A percentile compares a stretch with the other conserved stretches of the same genome.
Conservation (phyloP, 2,888 invertebrate species). For the Aphidoletes aphidimyza region DNA sequence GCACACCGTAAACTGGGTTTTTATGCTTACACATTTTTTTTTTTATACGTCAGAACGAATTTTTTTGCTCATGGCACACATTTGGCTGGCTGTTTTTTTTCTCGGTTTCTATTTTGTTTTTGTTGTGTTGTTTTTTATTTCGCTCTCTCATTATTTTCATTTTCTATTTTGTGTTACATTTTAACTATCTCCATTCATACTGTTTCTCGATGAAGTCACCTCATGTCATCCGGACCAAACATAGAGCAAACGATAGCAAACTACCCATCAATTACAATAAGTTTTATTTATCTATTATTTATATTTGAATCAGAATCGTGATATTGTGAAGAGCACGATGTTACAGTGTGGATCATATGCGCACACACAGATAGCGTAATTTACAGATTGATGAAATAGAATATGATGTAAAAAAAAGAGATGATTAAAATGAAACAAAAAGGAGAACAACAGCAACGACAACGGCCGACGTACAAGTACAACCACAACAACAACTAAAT, state of each 20-base stretch:
- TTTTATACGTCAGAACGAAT: conserved; percentile 17
- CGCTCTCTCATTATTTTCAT: background rate
- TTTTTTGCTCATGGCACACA: background rate
- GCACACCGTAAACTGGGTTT: background rate
- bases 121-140: background rate
- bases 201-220: background rate
- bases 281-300: conserved; percentile 44
- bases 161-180: no score
- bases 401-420: background rate
- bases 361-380: background rate
- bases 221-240: conserved; percentile 26
- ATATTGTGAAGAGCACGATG: background rate
- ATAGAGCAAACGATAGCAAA: no score
- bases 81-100: background rate
- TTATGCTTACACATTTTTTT: background rate
- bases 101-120: background rate
- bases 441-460: background rate
- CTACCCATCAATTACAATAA: conserved; percentile 40
- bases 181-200: background rate
- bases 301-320: background rate
- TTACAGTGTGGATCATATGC: background rate
- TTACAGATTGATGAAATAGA: background rate
- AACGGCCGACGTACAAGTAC: background rate
- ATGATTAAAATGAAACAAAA: background rate
- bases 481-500: background rate